These are phyloP conservation scores for Argyrosomus japonicus DNA, from an alignment of 2,113 vertebrate species.

Conservation along the genomic window DNA sequence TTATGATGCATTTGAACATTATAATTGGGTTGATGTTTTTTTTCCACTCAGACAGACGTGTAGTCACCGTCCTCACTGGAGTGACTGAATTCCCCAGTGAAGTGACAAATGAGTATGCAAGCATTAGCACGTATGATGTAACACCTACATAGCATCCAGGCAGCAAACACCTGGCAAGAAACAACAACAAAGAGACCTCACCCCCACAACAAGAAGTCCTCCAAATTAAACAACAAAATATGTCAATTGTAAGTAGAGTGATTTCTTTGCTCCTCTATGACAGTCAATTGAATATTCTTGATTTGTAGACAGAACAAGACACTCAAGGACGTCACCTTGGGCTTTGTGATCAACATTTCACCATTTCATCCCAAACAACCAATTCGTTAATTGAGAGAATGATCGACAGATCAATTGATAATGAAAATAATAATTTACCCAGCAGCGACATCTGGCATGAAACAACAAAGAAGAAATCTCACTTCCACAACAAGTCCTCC, in stretches of 20 bases:
- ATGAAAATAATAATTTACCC: too few species aligned
- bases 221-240: not conserved
- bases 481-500: too few species aligned
- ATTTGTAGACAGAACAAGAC: too few species aligned
- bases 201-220: not conserved
- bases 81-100: conserved; percentile 68
- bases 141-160: conserved; percentile 45
- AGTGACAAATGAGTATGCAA: conserved; percentile 67
- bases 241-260: too few species aligned
- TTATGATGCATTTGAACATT: conserved; percentile 19
- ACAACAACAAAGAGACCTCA: conserved; percentile 29
- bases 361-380: too few species aligned
- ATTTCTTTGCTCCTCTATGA: too few species aligned
- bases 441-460: not conserved
- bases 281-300: too few species aligned
- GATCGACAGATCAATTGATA: too few species aligned
- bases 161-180: not conserved
- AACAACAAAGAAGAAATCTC: too few species aligned
- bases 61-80: conserved; percentile 44
- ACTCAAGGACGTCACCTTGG: too few species aligned
- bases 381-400: too few species aligned
- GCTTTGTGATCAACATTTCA: too few species aligned
- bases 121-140: conserved; percentile 66
- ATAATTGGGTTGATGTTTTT: conserved; percentile 65
- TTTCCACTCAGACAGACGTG: conserved; percentile 57